Base-by-base conservation (phyloP, 2,797 vertebrate species). In the Rallus crepitans region DNA sequence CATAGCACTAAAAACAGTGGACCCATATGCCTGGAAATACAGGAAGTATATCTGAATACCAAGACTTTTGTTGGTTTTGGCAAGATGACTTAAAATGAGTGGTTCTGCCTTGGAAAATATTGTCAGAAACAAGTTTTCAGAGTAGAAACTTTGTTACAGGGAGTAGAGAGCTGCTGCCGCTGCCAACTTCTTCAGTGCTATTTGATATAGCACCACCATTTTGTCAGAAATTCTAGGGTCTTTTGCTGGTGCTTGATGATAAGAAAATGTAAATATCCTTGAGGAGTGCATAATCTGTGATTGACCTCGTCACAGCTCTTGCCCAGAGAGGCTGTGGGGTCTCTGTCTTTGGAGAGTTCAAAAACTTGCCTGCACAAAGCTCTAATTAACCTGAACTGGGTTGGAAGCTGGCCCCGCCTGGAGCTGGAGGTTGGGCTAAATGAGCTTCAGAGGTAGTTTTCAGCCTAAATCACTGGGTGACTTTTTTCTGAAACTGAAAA, bases 241-340 rank as follows among this genome's bases (percentile, higher is more conserved):
- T 90, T 85, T 48, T 93, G 68, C 39, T 47, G 66, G 53, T 25
- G 80, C 37, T 50, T 52, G 52, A 20, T 65, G 76, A 37, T 60
- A 81, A 75, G 53, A 70, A 94, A 77, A 53, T 77, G 57, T 88
- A 83, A 87, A 87, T 94, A 64, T 37, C 31, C n/a, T 86, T 42
- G 78, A 78, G 39, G 86, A 64, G 40, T 45, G 17, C 14, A 6
- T 73, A 8, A 64, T 75, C 72, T 94, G 53, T 63, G 72, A 66
- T 1, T 73, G 69, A 23, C 63, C 55, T 37, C 37, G 16, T 56
- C 53, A 60, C 60, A 56, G 3, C 59, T 39, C 33, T 47, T 65
- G 60, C 37, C 42, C 39, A 40, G 65, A 48, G 69, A 18, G 60
- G 39, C 48, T 0, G 0, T 56, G 47, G 39, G 35, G n/a, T 93